phyloP scores from a whole-genome alignment of 2,113 vertebrate genomes.

The Petrocephalus zakoni region DNA sequence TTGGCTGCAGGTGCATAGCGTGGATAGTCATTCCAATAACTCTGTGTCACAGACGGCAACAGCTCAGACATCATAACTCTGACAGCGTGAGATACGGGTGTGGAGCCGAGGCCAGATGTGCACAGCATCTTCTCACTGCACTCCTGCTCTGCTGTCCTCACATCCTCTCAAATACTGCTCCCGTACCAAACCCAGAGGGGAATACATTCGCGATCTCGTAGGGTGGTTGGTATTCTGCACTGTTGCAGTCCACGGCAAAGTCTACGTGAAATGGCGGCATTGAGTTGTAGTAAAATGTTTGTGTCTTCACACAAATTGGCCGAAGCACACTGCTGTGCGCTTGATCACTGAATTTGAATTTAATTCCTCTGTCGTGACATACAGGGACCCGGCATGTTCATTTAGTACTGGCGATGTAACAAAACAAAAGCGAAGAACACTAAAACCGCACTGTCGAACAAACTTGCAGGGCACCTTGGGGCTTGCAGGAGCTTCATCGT shows the following conservation, averaged over 20 bases:
- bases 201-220: not conserved
- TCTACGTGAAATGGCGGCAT: not conserved
- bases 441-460: not conserved
- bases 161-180: not conserved
- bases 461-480: not conserved
- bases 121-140: not conserved
- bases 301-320: not conserved
- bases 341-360: not conserved
- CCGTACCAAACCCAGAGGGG: not conserved
- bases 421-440: not conserved
- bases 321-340: not conserved
- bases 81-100: not conserved
- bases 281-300: not conserved
- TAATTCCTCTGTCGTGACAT: not conserved
- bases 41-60: not conserved
- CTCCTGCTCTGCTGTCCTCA: too few species aligned
- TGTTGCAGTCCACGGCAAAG: not conserved
- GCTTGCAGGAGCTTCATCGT: not conserved
- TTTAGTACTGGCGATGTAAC: not conserved
- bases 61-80: not conserved
- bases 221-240: not conserved
- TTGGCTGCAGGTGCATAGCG: not conserved
- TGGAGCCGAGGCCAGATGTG: not conserved
- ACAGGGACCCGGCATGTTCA: not conserved
- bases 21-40: not conserved